Evolutionary conservation across 2,797 vertebrate species (phyloP).

Genomic region (Cynodonichthys magdalenae): DNA sequence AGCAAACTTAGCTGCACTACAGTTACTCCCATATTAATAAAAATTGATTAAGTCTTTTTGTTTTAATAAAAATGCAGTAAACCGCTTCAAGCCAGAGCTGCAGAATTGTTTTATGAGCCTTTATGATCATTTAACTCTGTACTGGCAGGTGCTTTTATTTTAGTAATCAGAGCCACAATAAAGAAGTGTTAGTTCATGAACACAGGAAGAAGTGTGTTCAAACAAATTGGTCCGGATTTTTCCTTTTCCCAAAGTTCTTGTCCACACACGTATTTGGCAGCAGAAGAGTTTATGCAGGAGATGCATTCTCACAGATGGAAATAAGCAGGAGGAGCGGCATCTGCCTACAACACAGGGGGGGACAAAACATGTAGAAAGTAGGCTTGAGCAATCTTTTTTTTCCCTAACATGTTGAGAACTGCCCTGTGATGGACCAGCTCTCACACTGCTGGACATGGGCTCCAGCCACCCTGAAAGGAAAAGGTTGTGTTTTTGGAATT

Average conservation of each 20-base stretch:
- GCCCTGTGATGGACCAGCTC: not conserved
- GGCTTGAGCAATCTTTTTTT: not conserved
- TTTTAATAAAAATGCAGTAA: conserved; percentile 21
- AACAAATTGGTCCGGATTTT: not conserved
- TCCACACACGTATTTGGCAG: not conserved
- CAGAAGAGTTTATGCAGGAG: not conserved
- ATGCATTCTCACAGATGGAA: conserved; percentile 1
- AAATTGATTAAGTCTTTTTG: conserved; percentile 19
- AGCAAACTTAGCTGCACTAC: conserved; percentile 1
- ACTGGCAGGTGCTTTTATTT: conserved; percentile 8
- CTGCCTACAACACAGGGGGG: not conserved
- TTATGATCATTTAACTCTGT: conserved; percentile 11
- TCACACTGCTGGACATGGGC: too few species aligned
- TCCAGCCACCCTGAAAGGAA: too few species aligned
- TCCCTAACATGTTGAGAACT: not conserved
- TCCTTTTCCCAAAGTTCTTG: not conserved
- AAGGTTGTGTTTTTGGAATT: conserved; percentile 3
- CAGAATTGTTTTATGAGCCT: conserved; percentile 33
- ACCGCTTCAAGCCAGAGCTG: conserved; percentile 15
- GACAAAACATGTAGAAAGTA: not conserved
- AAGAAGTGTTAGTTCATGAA: conserved; percentile 8
- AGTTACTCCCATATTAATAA: conserved; percentile 9
- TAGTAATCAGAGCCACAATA: conserved; percentile 3
- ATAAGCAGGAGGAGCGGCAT: not conserved
- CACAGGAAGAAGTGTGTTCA: not conserved